A percentile compares a stretch with the other conserved stretches of the same genome.
Conservation (phyloP, 2,113 vertebrate species). For the Chamaetylas fuelleborni region DNA sequence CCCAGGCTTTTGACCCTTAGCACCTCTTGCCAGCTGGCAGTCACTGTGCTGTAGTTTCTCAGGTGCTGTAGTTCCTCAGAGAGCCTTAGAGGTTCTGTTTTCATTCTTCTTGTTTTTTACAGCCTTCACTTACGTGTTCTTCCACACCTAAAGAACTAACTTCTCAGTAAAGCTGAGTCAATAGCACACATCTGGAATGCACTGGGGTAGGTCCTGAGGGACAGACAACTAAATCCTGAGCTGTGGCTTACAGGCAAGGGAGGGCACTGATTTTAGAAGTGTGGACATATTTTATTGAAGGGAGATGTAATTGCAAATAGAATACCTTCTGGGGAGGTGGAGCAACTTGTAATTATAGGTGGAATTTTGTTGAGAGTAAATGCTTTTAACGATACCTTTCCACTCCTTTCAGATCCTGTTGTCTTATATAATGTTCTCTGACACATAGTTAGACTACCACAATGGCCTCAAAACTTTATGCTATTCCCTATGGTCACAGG, state of each 20-base stretch:
- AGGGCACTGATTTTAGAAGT: not conserved
- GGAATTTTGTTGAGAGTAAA: not conserved
- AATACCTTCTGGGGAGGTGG: not conserved
- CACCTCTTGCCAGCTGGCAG: fast-evolving
- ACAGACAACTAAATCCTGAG: not conserved
- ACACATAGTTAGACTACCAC: not conserved
- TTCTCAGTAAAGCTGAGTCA: not conserved
- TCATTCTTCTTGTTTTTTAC: not conserved
- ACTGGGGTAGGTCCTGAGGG: not conserved
- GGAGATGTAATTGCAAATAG: not conserved
- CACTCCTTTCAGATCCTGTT: not conserved
- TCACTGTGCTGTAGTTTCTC: not conserved
- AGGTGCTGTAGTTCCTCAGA: not conserved
- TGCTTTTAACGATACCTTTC: not conserved
- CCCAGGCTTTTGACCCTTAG: not conserved
- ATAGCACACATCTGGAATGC: not conserved
- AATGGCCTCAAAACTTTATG: not conserved
- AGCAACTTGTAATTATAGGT: not conserved
- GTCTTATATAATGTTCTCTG: not conserved
- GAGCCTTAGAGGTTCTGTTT: not conserved
- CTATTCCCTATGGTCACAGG: not conserved
- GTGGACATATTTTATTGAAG: not conserved
- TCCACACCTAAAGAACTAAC: not conserved
- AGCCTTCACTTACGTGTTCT: not conserved
- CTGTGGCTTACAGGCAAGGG: not conserved